A percentile compares a stretch with the other conserved stretches of the same genome.
Evolutionary conservation across 2,888 invertebrate genomes (phyloP).

Genomic region (Clusia tigrina): DNA sequence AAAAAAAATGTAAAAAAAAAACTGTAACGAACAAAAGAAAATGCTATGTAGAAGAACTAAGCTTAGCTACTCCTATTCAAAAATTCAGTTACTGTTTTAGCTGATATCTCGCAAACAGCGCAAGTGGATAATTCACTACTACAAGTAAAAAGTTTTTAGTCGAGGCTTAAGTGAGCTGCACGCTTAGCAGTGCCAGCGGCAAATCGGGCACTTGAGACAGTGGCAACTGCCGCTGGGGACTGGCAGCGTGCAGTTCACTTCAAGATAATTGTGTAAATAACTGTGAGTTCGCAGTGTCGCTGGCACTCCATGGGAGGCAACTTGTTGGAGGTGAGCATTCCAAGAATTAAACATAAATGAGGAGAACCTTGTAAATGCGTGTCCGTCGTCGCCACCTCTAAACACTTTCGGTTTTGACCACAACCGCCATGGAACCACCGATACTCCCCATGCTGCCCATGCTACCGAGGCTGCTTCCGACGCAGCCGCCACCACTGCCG

Average conservation of each 20-base stretch:
- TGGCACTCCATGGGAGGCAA: conserved; percentile 23
- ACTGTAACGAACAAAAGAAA: no score
- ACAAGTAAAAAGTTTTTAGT: not conserved
- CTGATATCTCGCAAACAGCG: not conserved
- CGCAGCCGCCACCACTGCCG: no score
- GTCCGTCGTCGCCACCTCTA: conserved; percentile 43
- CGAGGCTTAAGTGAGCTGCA: not conserved
- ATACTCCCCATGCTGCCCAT: no score
- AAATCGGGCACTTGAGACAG: not conserved
- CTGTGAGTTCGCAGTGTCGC: not conserved
- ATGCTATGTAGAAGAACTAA: conserved; percentile 1
- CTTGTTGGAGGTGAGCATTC: not conserved
- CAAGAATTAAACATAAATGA: not conserved
- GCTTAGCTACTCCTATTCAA: not conserved
- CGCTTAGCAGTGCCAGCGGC: not conserved
- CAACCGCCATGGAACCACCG: conserved; percentile 58
- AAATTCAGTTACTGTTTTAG: not conserved
- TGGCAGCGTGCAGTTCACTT: no score
- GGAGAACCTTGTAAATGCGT: no score
- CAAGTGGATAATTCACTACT: not conserved
- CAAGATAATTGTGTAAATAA: no score
- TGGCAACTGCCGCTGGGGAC: not conserved
- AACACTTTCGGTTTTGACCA: conserved; percentile 64
- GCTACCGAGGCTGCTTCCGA: no score
- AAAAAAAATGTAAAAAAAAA: no score